These are phyloP conservation scores for Irena cyanogastra DNA, from an alignment of 2,113 vertebrate species.

Conservation along the genomic window DNA sequence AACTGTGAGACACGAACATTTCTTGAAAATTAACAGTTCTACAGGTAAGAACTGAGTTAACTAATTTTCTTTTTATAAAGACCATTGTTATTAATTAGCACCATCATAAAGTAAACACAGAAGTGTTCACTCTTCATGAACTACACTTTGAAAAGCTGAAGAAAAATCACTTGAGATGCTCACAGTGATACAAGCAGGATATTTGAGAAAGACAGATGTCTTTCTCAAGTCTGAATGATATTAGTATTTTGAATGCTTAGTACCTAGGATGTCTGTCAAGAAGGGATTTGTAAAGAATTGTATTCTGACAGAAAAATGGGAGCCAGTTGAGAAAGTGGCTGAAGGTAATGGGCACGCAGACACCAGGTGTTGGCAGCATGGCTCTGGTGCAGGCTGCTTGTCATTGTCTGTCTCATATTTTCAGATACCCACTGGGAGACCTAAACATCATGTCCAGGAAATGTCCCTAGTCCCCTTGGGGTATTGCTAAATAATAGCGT, in stretches of 20 bases:
- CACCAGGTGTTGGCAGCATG: neutral
- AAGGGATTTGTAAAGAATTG: neutral
- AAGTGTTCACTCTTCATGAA: neutral
- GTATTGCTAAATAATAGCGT: neutral
- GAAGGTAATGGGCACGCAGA: neutral
- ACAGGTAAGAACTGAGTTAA: conserved; percentile 1
- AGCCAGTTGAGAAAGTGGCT: neutral
- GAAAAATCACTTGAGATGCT: neutral
- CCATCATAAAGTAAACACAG: neutral
- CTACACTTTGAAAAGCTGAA: neutral
- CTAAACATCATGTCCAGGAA: neutral
- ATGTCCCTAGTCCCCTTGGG: neutral
- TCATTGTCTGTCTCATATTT: neutral
- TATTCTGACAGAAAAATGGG: neutral
- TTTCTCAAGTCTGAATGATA: neutral
- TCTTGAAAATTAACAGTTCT: neutral
- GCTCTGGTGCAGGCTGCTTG: neutral
- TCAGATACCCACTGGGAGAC: neutral
- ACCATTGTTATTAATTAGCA: neutral
- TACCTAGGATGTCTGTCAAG: neutral
- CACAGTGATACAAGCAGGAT: neutral
- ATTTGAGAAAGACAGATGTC: neutral
- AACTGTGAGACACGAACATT: neutral
- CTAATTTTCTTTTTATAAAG: neutral
- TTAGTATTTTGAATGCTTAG: neutral